Evolutionary conservation across 2,888 invertebrate genomes (phyloP).

Genomic region (Pardosa pseudoannulata): DNA sequence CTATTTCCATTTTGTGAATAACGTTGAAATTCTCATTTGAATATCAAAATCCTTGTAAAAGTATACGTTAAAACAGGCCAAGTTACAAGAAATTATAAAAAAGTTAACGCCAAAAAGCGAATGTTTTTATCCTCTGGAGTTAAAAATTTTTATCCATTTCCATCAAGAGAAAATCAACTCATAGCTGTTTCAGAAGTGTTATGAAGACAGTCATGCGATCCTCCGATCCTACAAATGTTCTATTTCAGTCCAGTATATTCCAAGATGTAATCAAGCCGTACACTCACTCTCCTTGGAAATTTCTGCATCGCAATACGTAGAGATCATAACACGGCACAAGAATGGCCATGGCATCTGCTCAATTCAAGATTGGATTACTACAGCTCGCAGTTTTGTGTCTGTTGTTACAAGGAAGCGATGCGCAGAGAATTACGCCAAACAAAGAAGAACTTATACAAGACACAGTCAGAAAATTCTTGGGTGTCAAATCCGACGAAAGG

Average conservation of each 20-base stretch:
- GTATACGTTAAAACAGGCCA: too few species aligned
- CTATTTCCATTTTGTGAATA: too few species aligned
- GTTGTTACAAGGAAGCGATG: neutral
- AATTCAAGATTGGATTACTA: slow-evolving; percentile 4
- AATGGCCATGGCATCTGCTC: slow-evolving; percentile 2
- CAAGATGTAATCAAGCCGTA: neutral
- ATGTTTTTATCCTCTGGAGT: too few species aligned
- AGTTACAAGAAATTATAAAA: too few species aligned
- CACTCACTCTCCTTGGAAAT: neutral
- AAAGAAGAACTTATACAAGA: slow-evolving; percentile 55
- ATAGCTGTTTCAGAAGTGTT: too few species aligned
- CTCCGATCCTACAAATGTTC: neutral
- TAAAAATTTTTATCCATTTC: too few species aligned
- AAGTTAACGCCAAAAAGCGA: too few species aligned
- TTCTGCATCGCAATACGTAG: neutral
- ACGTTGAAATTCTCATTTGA: too few species aligned
- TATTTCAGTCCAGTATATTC: neutral
- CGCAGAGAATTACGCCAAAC: neutral
- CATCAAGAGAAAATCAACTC: too few species aligned
- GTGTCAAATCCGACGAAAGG: slow-evolving; percentile 28
- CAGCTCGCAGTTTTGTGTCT: neutral
- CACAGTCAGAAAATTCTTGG: slow-evolving; percentile 44
- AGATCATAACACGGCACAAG: neutral
- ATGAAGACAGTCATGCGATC: neutral
- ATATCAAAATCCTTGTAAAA: too few species aligned